Conservation (phyloP, 2,113 vertebrate species). For the Catharus bicknelli region DNA sequence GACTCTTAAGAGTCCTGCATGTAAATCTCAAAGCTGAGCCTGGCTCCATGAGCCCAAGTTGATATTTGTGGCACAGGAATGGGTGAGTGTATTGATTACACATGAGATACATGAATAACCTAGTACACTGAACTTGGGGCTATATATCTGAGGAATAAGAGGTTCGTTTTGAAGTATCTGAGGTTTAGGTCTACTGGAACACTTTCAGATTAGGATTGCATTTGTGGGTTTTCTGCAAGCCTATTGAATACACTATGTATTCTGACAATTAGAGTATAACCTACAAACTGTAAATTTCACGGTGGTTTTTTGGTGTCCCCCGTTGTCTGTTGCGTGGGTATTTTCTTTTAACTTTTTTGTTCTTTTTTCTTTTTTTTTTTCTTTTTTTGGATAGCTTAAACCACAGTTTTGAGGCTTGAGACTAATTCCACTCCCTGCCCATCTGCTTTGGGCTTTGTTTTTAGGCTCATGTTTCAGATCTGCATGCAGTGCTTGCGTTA, state of each 20-base stretch:
- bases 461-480: conserved; percentile 81
- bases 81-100: conserved; percentile 37
- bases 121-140: conserved; percentile 44
- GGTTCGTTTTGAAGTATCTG: conserved; percentile 34
- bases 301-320: conserved; percentile 28
- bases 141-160: conserved; percentile 26
- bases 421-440: conserved; percentile 67
- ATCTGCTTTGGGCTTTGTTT: conserved; percentile 73
- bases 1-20: conserved; percentile 76
- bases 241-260: conserved; percentile 43
- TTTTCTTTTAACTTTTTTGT: background rate
- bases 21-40: conserved; percentile 78
- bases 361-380: too few relatives aligned
- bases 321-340: background rate
- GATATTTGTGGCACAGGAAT: background rate
- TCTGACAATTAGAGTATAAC: conserved; percentile 56
- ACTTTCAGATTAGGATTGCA: conserved; percentile 63
- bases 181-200: conserved; percentile 55
- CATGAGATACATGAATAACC: conserved; percentile 3
- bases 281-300: conserved; percentile 44
- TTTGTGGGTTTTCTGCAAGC: conserved; percentile 71
- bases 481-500: conserved; percentile 83
- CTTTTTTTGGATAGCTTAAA: conserved; percentile 46
- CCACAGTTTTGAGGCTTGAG: conserved; percentile 63
- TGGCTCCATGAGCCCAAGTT: conserved; percentile 66